Conservation (phyloP, 1,140 invertebrate species). For the Brachionus rubens region DNA sequence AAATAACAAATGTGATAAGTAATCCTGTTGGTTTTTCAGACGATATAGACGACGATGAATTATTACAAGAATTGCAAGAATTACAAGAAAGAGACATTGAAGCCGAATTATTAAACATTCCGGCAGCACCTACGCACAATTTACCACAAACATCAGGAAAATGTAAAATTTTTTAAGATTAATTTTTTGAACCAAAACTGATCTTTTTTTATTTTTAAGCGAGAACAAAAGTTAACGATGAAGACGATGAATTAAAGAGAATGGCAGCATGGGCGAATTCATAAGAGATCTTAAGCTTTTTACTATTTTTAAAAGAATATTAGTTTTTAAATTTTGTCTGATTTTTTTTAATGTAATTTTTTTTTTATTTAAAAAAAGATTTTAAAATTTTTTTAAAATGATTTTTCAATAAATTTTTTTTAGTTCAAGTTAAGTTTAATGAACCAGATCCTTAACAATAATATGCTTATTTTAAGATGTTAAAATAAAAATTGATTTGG, state of each 20-base stretch:
- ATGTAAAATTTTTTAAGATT: neutral
- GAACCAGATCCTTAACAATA: too few relatives aligned
- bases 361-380: slow-evolving; percentile 10
- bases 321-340: neutral
- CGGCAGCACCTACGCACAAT: neutral
- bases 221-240: neutral
- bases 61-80: slow-evolving; percentile 65
- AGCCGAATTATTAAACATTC: slow-evolving; percentile 59
- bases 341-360: neutral
- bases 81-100: slow-evolving; percentile 68
- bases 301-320: too few relatives aligned
- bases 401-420: too few relatives aligned
- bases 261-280: slow-evolving; percentile 40
- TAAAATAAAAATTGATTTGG: too few relatives aligned
- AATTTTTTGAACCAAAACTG: neutral
- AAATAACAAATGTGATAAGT: slow-evolving; percentile 97
- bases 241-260: slow-evolving; percentile 41
- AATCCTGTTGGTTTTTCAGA: slow-evolving; percentile 91
- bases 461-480: too few relatives aligned
- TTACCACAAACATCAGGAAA: neutral
- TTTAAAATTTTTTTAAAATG: neutral
- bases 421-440: too few relatives aligned
- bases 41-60: slow-evolving; percentile 76
- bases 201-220: neutral
- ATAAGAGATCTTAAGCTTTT: neutral